These are phyloP conservation scores for Aphidoletes aphidimyza DNA, from an alignment of 2,888 invertebrate genomes.

Conservation along the genomic window DNA sequence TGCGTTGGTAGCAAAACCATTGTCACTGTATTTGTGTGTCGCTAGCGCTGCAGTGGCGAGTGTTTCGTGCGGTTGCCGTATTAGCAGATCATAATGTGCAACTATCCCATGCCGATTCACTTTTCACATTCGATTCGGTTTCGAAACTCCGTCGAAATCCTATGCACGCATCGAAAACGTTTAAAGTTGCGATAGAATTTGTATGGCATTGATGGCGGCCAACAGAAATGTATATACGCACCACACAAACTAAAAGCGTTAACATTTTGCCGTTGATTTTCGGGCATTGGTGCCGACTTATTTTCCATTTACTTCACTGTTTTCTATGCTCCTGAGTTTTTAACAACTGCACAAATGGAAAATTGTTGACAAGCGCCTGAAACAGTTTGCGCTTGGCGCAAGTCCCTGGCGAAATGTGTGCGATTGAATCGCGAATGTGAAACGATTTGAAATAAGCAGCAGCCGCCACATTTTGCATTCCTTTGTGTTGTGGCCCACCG, in stretches of 20 bases:
- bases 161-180: slow-evolving; percentile 4
- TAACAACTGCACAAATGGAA: slow-evolving; percentile 32
- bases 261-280: background rate
- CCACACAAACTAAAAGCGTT: background rate
- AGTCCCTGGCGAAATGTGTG: slow-evolving; percentile 43
- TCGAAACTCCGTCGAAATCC: background rate
- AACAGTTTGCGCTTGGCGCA: slow-evolving; percentile 39
- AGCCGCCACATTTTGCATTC: slow-evolving; percentile 15
- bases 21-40: background rate
- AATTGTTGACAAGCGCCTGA: slow-evolving; percentile 55
- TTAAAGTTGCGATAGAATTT: background rate
- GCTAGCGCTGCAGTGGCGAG: background rate
- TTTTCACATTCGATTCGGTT: background rate
- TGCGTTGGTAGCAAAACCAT: slow-evolving; percentile 8
- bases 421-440: slow-evolving; percentile 52
- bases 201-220: background rate
- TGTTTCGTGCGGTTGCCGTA: background rate
- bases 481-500: background rate
- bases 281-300: background rate
- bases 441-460: slow-evolving; percentile 13
- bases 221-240: too few species aligned
- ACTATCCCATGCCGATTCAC: background rate
- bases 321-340: background rate
- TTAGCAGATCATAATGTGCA: background rate
- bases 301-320: background rate